Evolutionary conservation across 1,140 invertebrate species (phyloP).

Genomic region (Lepidurus packardi): DNA sequence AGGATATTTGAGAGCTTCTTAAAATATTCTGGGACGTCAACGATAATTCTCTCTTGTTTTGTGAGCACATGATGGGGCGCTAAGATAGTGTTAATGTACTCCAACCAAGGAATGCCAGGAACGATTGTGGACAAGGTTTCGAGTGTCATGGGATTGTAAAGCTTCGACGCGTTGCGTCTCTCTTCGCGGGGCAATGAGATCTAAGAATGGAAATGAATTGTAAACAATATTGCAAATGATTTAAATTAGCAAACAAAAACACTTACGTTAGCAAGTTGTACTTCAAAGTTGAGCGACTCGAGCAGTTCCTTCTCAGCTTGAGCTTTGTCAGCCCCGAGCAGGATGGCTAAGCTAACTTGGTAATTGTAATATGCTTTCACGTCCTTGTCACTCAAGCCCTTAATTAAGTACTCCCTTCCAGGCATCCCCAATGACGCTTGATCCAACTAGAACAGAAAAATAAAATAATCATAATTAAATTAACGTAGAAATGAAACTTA

Average conservation of each 20-base stretch:
- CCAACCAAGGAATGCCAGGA: conserved; percentile 68
- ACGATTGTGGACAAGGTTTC: conserved; percentile 64
- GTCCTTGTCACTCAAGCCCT: conserved; percentile 70
- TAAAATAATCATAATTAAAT: neutral
- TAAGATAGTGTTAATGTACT: conserved; percentile 73
- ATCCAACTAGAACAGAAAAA: conserved; percentile 62
- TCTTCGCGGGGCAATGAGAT: conserved; percentile 85
- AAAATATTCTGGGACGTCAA: conserved; percentile 72
- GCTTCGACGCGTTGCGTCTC: conserved; percentile 77
- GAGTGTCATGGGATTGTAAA: conserved; percentile 87
- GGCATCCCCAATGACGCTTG: conserved; percentile 78
- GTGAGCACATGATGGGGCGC: conserved; percentile 51
- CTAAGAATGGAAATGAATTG: conserved; percentile 45
- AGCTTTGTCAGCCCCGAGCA: conserved; percentile 71
- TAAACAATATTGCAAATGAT: conserved; percentile 35
- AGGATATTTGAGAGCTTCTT: conserved; percentile 58
- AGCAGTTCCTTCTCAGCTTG: conserved; percentile 66
- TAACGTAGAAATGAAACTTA: conserved; percentile 23
- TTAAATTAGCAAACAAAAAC: conserved; percentile 18
- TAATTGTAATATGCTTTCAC: conserved; percentile 73
- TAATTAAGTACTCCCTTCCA: conserved; percentile 80
- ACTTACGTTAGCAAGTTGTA: conserved; percentile 83
- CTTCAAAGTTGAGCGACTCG: conserved; percentile 85
- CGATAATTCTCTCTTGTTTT: conserved; percentile 67
- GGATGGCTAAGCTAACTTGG: conserved; percentile 77